Evolutionary conservation across 2,113 vertebrate species (phyloP).

Genomic region (Etheostoma spectabile): DNA sequence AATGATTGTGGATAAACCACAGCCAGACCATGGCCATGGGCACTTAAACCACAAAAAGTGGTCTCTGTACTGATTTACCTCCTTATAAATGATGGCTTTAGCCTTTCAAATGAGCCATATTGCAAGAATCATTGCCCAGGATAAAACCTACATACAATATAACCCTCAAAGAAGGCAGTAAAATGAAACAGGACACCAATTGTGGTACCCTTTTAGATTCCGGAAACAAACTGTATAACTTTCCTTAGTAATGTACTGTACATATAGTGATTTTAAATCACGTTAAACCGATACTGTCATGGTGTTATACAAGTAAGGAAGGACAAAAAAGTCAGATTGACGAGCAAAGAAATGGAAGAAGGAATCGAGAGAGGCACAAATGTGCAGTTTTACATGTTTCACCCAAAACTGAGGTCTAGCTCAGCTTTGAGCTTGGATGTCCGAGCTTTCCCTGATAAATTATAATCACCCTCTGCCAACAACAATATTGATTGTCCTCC

Average conservation of each 20-base stretch:
- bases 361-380: conserved; percentile 29
- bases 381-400: conserved; percentile 61
- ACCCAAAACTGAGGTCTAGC: conserved; percentile 18
- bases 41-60: conserved; percentile 34
- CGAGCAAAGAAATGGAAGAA: conserved; percentile 5
- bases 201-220: background rate
- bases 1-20: conserved; percentile 28
- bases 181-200: conserved; percentile 31
- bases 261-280: conserved; percentile 16
- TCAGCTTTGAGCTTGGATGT: conserved; percentile 60
- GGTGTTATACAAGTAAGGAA: background rate
- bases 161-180: conserved; percentile 35
- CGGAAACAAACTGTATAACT: conserved; percentile 16
- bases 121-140: conserved; percentile 22
- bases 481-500: conserved; percentile 81
- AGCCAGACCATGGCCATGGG: conserved; percentile 1
- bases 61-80: conserved; percentile 18
- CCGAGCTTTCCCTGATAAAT: conserved; percentile 70
- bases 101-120: conserved; percentile 36
- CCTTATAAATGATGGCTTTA: background rate
- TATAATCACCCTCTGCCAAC: conserved; percentile 74
- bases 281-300: background rate
- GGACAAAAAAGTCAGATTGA: background rate
- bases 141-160: conserved; percentile 19
- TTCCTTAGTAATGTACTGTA: background rate